A percentile compares a stretch with the other conserved stretches of the same genome.
Conservation (phyloP, 2,113 vertebrate species). For the Steatornis caripensis region DNA sequence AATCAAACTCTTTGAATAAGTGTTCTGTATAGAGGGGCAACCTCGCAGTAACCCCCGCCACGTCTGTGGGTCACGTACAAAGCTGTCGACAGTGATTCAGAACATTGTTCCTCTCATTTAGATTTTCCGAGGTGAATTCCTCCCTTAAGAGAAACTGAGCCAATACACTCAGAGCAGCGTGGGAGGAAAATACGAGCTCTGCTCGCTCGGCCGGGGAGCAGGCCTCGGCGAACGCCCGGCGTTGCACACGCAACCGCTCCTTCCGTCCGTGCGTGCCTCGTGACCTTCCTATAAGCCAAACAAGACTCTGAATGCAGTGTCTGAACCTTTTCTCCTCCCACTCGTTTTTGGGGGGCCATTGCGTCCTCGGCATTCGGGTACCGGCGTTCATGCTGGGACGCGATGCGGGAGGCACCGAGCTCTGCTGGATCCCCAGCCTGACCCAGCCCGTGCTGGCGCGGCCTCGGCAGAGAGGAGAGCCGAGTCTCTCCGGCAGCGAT, state of each 20-base stretch:
- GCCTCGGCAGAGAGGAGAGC: neutral
- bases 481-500: fast-evolving
- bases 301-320: no score
- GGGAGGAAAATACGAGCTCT: neutral
- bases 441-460: fast-evolving
- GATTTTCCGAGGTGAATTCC: neutral
- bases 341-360: fast-evolving
- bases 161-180: neutral
- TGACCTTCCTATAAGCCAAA: neutral
- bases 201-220: fast-evolving
- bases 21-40: neutral
- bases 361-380: fast-evolving
- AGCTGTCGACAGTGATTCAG: no score
- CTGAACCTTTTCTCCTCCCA: neutral
- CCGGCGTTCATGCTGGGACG: neutral
- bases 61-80: fast-evolving
- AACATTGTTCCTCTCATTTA: fast-evolving
- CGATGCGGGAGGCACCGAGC: fast-evolving
- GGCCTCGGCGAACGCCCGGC: fast-evolving
- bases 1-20: neutral
- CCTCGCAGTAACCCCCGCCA: neutral
- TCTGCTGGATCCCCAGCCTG: neutral
- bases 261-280: fast-evolving
- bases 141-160: fast-evolving
- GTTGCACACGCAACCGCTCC: fast-evolving